phyloP scores from a whole-genome alignment of 2,113 vertebrate species.

The Fregetta grallaria region DNA sequence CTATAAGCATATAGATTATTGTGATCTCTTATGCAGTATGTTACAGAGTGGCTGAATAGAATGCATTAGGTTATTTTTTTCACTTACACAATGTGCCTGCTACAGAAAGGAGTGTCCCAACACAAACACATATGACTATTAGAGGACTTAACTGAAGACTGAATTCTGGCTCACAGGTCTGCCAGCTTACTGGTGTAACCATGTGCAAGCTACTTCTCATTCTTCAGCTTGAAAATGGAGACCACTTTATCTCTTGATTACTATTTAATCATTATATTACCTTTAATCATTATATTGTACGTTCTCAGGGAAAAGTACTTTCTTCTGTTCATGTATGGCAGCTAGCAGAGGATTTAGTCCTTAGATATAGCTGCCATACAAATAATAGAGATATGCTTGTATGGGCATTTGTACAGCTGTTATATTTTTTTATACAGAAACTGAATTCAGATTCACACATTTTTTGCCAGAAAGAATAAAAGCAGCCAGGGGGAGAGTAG shows the following conservation, averaged over 20 bases:
- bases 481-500: not conserved
- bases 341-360: not conserved
- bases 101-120: not conserved
- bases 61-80: not conserved
- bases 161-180: not conserved
- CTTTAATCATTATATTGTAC: not conserved
- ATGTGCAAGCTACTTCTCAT: not conserved
- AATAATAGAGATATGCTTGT: not conserved
- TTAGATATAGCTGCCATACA: not conserved
- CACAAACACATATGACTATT: too few relatives aligned
- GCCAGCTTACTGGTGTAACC: not conserved
- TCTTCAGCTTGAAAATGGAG: not conserved
- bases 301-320: not conserved
- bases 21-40: too few relatives aligned
- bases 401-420: not conserved
- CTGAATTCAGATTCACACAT: not conserved
- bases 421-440: not conserved
- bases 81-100: not conserved
- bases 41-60: not conserved
- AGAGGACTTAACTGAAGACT: not conserved
- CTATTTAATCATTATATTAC: not conserved
- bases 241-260: not conserved
- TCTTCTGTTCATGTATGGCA: not conserved
- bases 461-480: not conserved
- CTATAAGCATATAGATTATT: not conserved